A percentile compares a stretch with the other conserved stretches of the same genome.
phyloP scores from a whole-genome alignment of 2,888 invertebrate genomes.

The Dioctria rufipes region DNA sequence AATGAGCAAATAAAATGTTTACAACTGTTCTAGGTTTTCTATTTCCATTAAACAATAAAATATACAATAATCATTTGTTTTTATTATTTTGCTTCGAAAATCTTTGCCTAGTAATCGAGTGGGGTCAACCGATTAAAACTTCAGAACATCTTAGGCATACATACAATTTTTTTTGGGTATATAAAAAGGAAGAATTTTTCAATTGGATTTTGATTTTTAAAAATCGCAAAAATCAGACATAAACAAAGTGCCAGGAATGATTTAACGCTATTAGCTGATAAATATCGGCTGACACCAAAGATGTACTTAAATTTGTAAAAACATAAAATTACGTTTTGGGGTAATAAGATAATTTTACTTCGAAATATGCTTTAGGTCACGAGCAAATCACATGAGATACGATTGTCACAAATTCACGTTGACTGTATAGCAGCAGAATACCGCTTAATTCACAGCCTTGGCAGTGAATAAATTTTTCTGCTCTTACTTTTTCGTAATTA shows the following conservation, averaged over 20 bases:
- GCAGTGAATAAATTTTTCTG: background rate
- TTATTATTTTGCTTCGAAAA: background rate
- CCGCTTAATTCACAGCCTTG: background rate
- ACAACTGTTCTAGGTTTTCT: no score
- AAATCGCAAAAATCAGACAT: background rate
- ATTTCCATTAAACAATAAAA: background rate
- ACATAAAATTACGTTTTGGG: background rate
- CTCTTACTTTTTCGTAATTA: no score
- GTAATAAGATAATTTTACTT: background rate
- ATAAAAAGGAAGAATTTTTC: background rate
- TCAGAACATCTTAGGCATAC: background rate
- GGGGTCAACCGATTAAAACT: slow-evolving; percentile 28
- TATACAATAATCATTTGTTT: background rate
- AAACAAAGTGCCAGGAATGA: background rate
- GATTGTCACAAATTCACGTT: background rate
- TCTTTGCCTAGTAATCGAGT: slow-evolving; percentile 26
- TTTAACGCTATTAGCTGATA: background rate
- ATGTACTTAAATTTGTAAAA: background rate
- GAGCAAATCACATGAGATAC: slow-evolving; percentile 5
- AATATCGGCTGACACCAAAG: background rate
- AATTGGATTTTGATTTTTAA: background rate
- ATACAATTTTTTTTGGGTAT: background rate
- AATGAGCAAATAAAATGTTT: no score
- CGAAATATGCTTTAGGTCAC: background rate
- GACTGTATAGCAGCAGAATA: no score